phyloP scores from a whole-genome alignment of 2,797 vertebrate genomes.

The Chelonia mydas region DNA sequence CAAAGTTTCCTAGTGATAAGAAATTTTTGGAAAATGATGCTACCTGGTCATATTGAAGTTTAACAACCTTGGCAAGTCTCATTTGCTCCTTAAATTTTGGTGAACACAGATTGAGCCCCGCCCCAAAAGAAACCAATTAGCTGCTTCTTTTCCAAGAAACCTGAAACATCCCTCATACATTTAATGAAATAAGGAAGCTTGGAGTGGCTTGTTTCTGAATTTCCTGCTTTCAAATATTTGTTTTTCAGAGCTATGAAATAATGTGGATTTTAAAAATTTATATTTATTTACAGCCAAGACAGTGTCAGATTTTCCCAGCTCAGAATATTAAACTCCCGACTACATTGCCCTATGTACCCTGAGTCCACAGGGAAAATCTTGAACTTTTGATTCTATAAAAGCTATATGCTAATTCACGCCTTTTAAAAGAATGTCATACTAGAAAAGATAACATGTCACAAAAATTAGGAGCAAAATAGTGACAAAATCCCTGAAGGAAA shows the following conservation, averaged over 20 bases:
- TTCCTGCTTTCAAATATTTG: not conserved
- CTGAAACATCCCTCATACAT: not conserved
- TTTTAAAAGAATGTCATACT: constrained; percentile 4
- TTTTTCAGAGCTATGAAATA: not conserved
- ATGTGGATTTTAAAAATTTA: not conserved
- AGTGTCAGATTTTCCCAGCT: not conserved
- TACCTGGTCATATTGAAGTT: not conserved
- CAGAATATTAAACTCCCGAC: rapidly evolving
- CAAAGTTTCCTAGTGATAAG: too few species aligned
- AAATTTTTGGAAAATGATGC: too few species aligned
- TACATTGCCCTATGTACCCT: not conserved
- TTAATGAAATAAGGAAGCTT: not conserved
- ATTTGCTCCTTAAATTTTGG: constrained; percentile 12
- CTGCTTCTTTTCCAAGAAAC: not conserved
- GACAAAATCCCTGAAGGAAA: constrained; percentile 32
- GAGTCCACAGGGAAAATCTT: not conserved
- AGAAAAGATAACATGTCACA: constrained; percentile 29
- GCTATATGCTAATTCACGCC: not conserved
- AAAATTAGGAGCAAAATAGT: constrained; percentile 46
- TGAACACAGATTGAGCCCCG: not conserved
- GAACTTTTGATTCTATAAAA: constrained; percentile 9
- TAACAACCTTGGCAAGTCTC: not conserved
- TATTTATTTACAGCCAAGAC: not conserved
- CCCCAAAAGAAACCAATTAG: not conserved
- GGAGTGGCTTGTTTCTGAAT: not conserved